phyloP scores from a whole-genome alignment of 2,888 invertebrate genomes.

The Asteroscopus sphinx region DNA sequence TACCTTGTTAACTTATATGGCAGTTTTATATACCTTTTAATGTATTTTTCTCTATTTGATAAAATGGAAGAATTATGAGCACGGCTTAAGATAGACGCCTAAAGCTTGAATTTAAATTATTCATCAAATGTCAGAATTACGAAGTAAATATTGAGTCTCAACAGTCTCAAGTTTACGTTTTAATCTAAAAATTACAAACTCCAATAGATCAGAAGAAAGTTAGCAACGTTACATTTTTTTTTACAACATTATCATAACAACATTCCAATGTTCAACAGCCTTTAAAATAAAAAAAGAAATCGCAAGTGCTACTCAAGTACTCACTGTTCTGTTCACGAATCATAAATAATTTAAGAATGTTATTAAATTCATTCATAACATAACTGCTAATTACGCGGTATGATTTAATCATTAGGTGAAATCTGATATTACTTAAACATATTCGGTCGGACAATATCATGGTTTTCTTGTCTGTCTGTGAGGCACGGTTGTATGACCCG shows the following conservation, averaged over 20 bases:
- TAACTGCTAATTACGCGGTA: conserved; percentile 25
- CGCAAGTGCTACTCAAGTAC: conserved; percentile 4
- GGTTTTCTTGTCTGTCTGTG: conserved; percentile 39
- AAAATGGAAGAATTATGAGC: no score
- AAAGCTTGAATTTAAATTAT: no score
- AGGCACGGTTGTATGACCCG: conserved; percentile 54
- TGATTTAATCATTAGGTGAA: conserved; percentile 56
- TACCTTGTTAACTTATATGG: no score
- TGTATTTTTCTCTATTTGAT: no score
- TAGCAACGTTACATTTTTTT: conserved; percentile 27
- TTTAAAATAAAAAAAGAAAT: conserved; percentile 31
- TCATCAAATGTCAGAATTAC: no score
- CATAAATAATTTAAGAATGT: conserved; percentile 24
- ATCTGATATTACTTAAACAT: conserved; percentile 52
- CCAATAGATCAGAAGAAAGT: conserved; percentile 34
- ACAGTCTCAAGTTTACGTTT: no score
- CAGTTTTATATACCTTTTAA: no score
- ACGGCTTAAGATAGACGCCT: no score
- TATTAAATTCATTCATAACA: conserved; percentile 26
- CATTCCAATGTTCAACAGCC: conserved; percentile 16
- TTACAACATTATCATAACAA: conserved; percentile 12
- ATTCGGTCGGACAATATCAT: conserved; percentile 43
- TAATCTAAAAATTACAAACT: not conserved
- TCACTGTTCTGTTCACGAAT: not conserved
- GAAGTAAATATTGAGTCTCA: no score